Evolutionary conservation across 2,888 invertebrate genomes (phyloP).

Genomic region (Nymphalis urticae): DNA sequence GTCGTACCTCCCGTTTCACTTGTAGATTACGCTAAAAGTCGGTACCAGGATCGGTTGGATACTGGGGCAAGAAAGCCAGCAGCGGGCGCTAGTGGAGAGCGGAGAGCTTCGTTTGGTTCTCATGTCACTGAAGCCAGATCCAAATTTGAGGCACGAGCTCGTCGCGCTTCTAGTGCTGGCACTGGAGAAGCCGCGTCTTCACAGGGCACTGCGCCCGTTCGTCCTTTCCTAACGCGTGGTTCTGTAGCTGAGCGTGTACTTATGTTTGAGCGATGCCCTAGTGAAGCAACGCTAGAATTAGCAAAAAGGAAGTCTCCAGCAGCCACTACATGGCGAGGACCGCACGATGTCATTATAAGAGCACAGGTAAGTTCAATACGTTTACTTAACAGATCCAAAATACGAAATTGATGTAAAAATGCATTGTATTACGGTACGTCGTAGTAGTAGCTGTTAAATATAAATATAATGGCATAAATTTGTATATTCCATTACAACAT

Average conservation of each 20-base stretch:
- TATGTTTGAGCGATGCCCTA: conserved; percentile 94
- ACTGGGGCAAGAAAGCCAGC: conserved; percentile 74
- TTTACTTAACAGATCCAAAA: conserved; percentile 3
- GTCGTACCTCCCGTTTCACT: conserved; percentile 80
- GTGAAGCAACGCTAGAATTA: conserved; percentile 85
- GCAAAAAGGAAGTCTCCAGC: conserved; percentile 83
- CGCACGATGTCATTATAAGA: conserved; percentile 79
- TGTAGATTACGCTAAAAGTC: conserved; percentile 84
- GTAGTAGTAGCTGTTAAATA: conserved; percentile 22
- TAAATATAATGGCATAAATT: conserved; percentile 12
- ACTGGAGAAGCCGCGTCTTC: conserved; percentile 62
- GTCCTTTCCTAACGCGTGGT: conserved; percentile 92
- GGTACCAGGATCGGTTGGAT: conserved; percentile 83
- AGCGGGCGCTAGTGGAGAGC: conserved; percentile 69
- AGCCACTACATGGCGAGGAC: conserved; percentile 80
- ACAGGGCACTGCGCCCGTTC: conserved; percentile 82
- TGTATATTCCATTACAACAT: conserved; percentile 24
- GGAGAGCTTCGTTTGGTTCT: conserved; percentile 72
- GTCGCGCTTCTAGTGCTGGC: conserved; percentile 75
- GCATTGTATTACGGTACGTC: conserved; percentile 24
- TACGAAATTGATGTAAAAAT: conserved; percentile 24
- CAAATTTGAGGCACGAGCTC: conserved; percentile 76
- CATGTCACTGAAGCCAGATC: conserved; percentile 78
- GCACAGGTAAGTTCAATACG: conserved; percentile 68
- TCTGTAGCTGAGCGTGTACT: conserved; percentile 95